These are phyloP conservation scores for Neodiprion virginianus DNA, from an alignment of 1,140 invertebrate species.

Conservation along the genomic window DNA sequence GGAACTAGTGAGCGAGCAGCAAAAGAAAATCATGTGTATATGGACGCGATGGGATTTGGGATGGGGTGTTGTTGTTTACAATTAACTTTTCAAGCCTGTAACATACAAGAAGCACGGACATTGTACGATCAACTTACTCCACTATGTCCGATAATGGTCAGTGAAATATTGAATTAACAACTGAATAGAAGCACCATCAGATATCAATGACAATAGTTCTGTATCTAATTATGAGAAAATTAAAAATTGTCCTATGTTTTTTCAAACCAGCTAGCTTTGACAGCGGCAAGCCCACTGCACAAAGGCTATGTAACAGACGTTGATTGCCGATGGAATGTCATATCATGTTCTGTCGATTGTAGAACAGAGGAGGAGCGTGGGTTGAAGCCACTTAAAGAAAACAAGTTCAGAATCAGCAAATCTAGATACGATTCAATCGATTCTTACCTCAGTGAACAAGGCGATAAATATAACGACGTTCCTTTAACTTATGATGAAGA, in stretches of 20 bases:
- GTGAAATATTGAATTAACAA: slow-evolving; percentile 29
- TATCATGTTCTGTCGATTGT: slow-evolving; percentile 94
- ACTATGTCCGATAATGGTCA: slow-evolving; percentile 96
- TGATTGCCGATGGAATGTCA: slow-evolving; percentile 97
- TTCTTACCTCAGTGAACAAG: slow-evolving; percentile 90
- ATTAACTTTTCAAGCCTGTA: slow-evolving; percentile 95
- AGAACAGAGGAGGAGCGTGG: slow-evolving; percentile 94
- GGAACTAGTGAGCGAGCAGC: slow-evolving; percentile 71
- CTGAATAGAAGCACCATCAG: slow-evolving; percentile 11
- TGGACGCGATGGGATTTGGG: slow-evolving; percentile 99
- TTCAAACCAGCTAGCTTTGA: slow-evolving; percentile 82
- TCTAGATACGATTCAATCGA: slow-evolving; percentile 98
- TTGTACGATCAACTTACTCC: slow-evolving; percentile 98
- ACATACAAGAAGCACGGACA: slow-evolving; percentile 92
- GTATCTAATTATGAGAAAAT: background rate
- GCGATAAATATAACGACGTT: slow-evolving; percentile 92
- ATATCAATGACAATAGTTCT: background rate
- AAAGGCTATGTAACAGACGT: slow-evolving; percentile 93
- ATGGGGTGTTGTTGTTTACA: slow-evolving; percentile 99
- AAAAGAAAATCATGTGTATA: slow-evolving; percentile 87
- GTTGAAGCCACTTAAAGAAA: slow-evolving; percentile 73
- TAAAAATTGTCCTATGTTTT: slow-evolving; percentile 10
- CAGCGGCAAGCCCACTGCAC: slow-evolving; percentile 94
- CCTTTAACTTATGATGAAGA: slow-evolving; percentile 85
- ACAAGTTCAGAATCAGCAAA: slow-evolving; percentile 91